Evolutionary conservation across 37 sponge, comb jelly and placozoan genomes (phyloP).

Genomic region (Axinella damicornis): DNA sequence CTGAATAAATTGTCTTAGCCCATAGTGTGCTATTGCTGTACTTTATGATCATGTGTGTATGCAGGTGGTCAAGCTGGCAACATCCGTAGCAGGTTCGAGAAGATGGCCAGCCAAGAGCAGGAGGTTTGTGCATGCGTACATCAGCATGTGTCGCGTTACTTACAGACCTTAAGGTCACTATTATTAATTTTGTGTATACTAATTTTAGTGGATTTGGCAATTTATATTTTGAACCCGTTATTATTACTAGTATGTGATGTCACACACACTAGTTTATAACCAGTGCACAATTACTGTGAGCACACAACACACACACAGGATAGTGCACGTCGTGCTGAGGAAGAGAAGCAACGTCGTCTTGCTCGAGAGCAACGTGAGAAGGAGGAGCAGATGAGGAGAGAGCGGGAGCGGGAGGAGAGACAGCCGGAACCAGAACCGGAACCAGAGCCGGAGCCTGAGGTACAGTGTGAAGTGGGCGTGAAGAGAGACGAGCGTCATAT

Average conservation of each 20-base stretch:
- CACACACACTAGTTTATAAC: not conserved
- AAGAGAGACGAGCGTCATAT: too few relatives aligned
- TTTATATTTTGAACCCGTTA: too few relatives aligned
- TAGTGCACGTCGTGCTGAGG: constrained; percentile 45
- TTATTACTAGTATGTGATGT: not conserved
- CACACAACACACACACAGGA: constrained; percentile 3
- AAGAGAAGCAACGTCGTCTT: constrained; percentile 55
- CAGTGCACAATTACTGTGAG: not conserved
- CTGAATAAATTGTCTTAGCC: too few relatives aligned
- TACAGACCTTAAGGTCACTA: too few relatives aligned
- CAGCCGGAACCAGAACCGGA: not conserved
- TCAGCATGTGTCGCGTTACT: not conserved
- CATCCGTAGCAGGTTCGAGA: constrained; percentile 78
- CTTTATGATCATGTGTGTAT: not conserved
- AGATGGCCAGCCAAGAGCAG: constrained; percentile 67
- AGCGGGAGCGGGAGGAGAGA: constrained; percentile 42
- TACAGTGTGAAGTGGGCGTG: not conserved
- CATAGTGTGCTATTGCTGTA: too few relatives aligned
- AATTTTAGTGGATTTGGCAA: too few relatives aligned
- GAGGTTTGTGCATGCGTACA: constrained; percentile 47
- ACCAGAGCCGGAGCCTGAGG: not conserved
- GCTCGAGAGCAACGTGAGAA: constrained; percentile 64
- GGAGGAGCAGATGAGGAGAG: constrained; percentile 21
- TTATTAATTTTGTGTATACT: too few relatives aligned
- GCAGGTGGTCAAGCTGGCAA: constrained; percentile 72